Percentiles rank a stretch among this genome's conserved stretches.
These are phyloP conservation scores for Polypedilum pembai DNA, from an alignment of 1,140 invertebrate species.

Conservation along the genomic window DNA sequence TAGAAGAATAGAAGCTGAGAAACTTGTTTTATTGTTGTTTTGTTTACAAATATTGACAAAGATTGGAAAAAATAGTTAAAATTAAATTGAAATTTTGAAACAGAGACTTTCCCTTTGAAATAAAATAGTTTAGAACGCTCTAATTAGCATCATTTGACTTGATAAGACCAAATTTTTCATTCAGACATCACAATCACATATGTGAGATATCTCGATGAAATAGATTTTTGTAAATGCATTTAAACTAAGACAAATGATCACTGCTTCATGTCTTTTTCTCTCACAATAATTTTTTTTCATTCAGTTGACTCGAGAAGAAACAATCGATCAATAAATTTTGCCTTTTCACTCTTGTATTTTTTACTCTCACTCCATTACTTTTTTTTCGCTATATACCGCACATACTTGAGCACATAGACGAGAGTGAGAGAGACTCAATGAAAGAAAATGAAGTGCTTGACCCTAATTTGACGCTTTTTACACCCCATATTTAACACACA, in stretches of 20 bases:
- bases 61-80: too few species aligned
- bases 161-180: too few species aligned
- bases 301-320: not conserved
- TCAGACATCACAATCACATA: not conserved
- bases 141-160: not conserved
- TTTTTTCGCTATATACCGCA: not conserved
- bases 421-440: not conserved
- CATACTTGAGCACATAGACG: not conserved
- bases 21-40: too few species aligned
- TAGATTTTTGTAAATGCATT: conserved; percentile 4
- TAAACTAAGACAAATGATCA: conserved; percentile 18
- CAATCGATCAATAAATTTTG: conserved; percentile 9
- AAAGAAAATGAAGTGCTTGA: conserved; percentile 25
- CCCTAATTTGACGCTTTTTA: conserved; percentile 18
- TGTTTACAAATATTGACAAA: too few species aligned
- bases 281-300: too few species aligned
- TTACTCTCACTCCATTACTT: not conserved
- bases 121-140: too few species aligned
- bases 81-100: too few species aligned
- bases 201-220: not conserved
- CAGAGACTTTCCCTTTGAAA: too few species aligned
- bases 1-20: too few species aligned
- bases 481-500: not conserved
- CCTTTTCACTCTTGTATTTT: not conserved
- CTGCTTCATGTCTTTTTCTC: not conserved